Evolutionary conservation across 2,888 invertebrate genomes (phyloP).

Genomic region (Physocephala rufipes): DNA sequence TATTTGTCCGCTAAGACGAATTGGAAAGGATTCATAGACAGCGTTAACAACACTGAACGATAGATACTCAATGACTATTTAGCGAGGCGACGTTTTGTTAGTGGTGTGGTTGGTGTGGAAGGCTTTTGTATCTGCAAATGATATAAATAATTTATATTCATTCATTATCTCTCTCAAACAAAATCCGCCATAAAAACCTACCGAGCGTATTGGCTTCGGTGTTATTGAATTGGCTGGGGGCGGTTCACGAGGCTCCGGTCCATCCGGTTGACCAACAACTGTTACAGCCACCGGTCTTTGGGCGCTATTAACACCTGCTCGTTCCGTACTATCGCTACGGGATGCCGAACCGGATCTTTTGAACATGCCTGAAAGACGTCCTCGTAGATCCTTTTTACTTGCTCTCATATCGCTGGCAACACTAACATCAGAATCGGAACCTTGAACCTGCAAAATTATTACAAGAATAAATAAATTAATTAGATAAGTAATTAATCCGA

Average conservation of each 20-base stretch:
- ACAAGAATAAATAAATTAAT: background rate
- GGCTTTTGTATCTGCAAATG: conserved; percentile 59
- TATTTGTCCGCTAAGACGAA: background rate
- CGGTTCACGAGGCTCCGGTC: conserved; percentile 60
- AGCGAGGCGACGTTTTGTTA: conserved; percentile 54
- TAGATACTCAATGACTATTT: conserved; percentile 35
- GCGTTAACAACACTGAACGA: conserved; percentile 9
- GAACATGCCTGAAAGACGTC: conserved; percentile 84
- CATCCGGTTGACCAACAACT: conserved; percentile 61
- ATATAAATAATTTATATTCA: background rate
- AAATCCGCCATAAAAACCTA: conserved; percentile 38
- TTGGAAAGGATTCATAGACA: conserved; percentile 38
- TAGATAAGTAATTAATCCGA: too few relatives aligned
- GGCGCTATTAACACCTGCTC: conserved; percentile 53
- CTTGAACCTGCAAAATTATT: conserved; percentile 66
- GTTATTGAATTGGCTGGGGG: conserved; percentile 61
- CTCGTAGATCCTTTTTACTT: conserved; percentile 80
- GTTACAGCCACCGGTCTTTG: conserved; percentile 68
- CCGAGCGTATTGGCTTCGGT: conserved; percentile 63
- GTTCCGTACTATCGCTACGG: conserved; percentile 72
- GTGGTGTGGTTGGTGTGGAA: conserved; percentile 62
- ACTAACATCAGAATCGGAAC: conserved; percentile 78
- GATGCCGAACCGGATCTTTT: conserved; percentile 74
- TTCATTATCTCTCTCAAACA: background rate
- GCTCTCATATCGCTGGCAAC: conserved; percentile 70